Evolutionary conservation across 2,113 vertebrate species (phyloP), one percentile per base, ranked within the genome.

Genomic region (Sitta europaea): DNA sequence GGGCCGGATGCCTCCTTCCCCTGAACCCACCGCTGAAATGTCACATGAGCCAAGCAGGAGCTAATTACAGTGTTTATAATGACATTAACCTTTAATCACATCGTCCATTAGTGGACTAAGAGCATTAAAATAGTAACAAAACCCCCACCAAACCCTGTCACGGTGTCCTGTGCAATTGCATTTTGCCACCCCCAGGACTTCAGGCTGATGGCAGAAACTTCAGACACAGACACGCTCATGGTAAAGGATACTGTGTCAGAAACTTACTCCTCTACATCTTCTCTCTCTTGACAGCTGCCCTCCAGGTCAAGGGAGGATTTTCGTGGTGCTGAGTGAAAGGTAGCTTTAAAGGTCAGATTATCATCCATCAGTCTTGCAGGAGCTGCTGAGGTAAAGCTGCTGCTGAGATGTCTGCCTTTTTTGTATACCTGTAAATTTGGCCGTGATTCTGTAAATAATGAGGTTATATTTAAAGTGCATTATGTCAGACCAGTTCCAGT

Each of bases 61-160:
- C 67, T 89, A 93, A 95, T 93, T 92, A 86, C 57, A 85, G 59
- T 10, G 0, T 92, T 87, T 92, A 51, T 93, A 65, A 62, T n/a
- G 27, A 67, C 55, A 27, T 92, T 91, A 96, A 83, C 91, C 55
- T 95, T 86, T 97, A 90, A 75, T 92, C 48, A 3, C 63, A 6
- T 22, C 50, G 48, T 87, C 83, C 55, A 47, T 92, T 94, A 91
- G 47, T 68, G 36, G 54, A 90, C 70, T 79, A 68, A 75, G 68
- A 90, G 71, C 48, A 45, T 92, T 86, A n/a, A 47, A 70, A 83
- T 55, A 40, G 19, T 3, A 57, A 62, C 13, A 22, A 36, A 20
- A 4, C 8, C 40, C 24, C 31, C n/a, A 31, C 35, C 25, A 66
- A 84, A 29, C 33, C 14, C 3, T 9, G 31, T 86, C 72, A 38